phyloP scores from a whole-genome alignment of 2,888 invertebrate genomes.

The Caenorhabditis macrosperma region DNA sequence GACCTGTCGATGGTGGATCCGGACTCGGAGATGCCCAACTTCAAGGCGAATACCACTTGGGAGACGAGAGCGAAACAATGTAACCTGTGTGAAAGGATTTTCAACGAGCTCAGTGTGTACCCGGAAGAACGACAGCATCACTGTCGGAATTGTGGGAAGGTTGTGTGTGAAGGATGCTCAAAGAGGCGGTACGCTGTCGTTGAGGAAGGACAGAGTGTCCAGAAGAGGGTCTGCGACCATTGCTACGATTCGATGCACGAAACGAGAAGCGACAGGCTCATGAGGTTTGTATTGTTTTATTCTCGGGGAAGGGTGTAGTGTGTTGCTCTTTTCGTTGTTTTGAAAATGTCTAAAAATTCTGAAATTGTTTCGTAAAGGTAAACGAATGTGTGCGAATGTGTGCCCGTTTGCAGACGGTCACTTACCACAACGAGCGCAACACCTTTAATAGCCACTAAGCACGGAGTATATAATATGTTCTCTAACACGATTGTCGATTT shows the following conservation, averaged over 20 bases:
- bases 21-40: slow-evolving; percentile 33
- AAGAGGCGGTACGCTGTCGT: slow-evolving; percentile 41
- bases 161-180: slow-evolving; percentile 64
- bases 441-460: no score
- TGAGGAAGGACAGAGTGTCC: slow-evolving; percentile 57
- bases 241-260: slow-evolving; percentile 65
- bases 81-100: slow-evolving; percentile 37
- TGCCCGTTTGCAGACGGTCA: no score
- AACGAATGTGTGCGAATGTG: no score
- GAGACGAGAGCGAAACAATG: slow-evolving; percentile 43
- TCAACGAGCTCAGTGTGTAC: slow-evolving; percentile 35
- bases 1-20: slow-evolving; percentile 57
- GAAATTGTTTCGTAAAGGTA: no score
- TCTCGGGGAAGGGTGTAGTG: neutral
- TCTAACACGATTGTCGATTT: no score
- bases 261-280: neutral
- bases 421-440: no score
- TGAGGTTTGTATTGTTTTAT: slow-evolving; percentile 8
- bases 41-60: slow-evolving; percentile 34
- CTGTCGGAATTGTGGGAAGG: slow-evolving; percentile 64
- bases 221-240: slow-evolving; percentile 58
- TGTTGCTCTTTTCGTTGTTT: no score
- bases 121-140: slow-evolving; percentile 60
- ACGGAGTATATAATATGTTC: no score
- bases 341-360: no score